Conservation (phyloP, 2,113 vertebrate species). For the Periophthalmus modestus region DNA sequence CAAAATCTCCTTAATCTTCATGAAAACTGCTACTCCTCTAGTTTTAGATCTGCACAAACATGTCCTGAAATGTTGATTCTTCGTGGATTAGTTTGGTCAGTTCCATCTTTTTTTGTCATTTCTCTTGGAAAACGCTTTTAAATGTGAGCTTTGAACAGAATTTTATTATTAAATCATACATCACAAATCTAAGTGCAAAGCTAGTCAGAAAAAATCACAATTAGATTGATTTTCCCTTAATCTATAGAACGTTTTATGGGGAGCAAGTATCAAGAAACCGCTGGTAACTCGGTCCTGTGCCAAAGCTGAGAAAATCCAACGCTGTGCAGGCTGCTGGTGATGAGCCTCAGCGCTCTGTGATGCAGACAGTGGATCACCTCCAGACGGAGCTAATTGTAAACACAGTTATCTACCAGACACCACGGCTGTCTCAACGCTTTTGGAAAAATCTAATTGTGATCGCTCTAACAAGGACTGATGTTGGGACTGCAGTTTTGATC, state of each 20-base stretch:
- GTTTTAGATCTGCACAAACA: too few relatives aligned
- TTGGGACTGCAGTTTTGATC: neutral
- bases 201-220: too few relatives aligned
- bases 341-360: slow-evolving; percentile 38
- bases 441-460: neutral
- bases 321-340: slow-evolving; percentile 46
- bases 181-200: too few relatives aligned
- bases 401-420: slow-evolving; percentile 19
- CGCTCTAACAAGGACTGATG: neutral
- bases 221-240: neutral
- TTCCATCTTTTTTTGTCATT: too few relatives aligned
- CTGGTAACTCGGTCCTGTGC: slow-evolving; percentile 23
- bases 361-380: slow-evolving; percentile 30
- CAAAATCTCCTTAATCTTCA: too few relatives aligned
- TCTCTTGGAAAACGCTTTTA: too few relatives aligned
- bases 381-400: slow-evolving; percentile 36
- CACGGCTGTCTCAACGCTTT: neutral
- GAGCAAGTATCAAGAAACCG: slow-evolving; percentile 22
- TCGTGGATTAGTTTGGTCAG: too few relatives aligned
- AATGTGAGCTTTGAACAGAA: too few relatives aligned
- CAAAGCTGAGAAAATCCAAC: slow-evolving; percentile 35
- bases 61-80: too few relatives aligned
- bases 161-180: too few relatives aligned
- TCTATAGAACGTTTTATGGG: slow-evolving; percentile 21
- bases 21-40: too few relatives aligned